Percentiles rank a stretch among this genome's conserved stretches.
phyloP scores from a whole-genome alignment of 2,113 vertebrate species.

The Xerus inauris region DNA sequence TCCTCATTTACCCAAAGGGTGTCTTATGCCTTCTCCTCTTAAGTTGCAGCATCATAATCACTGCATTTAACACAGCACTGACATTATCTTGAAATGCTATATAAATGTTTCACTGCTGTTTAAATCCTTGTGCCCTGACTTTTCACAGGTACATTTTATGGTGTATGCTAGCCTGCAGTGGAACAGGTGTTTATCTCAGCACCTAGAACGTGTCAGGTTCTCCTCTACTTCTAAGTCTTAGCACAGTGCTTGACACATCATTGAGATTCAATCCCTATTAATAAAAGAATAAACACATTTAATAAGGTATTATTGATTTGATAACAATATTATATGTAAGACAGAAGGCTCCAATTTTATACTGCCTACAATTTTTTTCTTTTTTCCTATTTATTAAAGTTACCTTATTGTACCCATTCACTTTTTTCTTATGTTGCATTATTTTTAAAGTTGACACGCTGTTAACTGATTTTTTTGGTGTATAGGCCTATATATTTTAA shows the following conservation, averaged over 20 bases:
- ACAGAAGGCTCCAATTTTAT: background rate
- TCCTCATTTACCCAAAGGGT: background rate
- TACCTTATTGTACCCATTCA: background rate
- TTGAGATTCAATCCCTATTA: background rate
- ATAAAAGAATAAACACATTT: background rate
- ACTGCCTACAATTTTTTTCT: background rate
- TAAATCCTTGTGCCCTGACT: background rate
- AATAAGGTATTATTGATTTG: background rate
- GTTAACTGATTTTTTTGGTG: background rate
- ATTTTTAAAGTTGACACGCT: background rate
- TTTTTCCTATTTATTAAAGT: background rate
- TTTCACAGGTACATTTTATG: background rate
- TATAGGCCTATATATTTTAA: background rate
- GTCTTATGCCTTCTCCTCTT: background rate
- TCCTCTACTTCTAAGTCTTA: background rate
- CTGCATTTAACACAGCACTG: background rate
- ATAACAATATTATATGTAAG: background rate
- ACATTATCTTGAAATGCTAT: background rate
- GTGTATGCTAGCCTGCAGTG: background rate
- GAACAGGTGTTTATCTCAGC: background rate
- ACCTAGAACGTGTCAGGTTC: background rate
- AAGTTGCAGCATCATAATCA: background rate
- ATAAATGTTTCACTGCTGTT: background rate
- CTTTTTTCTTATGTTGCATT: background rate
- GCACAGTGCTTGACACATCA: background rate